Evolutionary conservation across 2,113 vertebrate genomes (phyloP).

Genomic region (Prionailurus viverrinus): DNA sequence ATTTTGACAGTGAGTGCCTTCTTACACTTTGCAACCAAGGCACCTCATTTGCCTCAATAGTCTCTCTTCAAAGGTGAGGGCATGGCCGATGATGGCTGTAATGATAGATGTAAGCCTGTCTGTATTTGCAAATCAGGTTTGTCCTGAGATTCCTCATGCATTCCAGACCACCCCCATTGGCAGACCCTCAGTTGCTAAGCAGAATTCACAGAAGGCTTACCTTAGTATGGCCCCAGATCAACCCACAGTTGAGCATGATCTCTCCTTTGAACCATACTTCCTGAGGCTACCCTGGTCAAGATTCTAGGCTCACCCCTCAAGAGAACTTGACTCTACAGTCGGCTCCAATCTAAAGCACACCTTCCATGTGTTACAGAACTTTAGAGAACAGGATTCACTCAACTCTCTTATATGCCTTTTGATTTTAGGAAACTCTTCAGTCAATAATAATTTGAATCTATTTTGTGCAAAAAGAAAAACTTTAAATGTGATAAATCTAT

Average conservation of each 20-base stretch:
- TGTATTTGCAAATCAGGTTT: neutral
- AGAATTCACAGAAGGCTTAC: neutral
- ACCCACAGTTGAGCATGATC: neutral
- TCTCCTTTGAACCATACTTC: neutral
- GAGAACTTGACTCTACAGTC: neutral
- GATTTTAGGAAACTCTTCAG: neutral
- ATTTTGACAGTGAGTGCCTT: neutral
- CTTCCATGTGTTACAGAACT: neutral
- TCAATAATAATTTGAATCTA: conserved; percentile 4
- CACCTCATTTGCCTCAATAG: neutral
- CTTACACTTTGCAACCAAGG: neutral
- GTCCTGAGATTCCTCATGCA: neutral
- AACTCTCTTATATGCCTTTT: neutral
- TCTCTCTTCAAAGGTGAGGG: neutral
- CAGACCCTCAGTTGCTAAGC: neutral
- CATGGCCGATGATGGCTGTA: neutral
- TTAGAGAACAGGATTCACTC: neutral
- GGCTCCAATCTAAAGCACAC: neutral
- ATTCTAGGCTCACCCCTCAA: neutral
- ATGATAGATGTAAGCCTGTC: neutral
- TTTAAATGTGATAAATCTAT: neutral
- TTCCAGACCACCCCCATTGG: neutral
- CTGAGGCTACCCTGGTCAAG: neutral
- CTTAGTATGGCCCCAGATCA: neutral
- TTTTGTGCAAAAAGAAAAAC: conserved; percentile 24